Base-by-base conservation (phyloP, 2,797 vertebrate species). In the Menidia menidia region DNA sequence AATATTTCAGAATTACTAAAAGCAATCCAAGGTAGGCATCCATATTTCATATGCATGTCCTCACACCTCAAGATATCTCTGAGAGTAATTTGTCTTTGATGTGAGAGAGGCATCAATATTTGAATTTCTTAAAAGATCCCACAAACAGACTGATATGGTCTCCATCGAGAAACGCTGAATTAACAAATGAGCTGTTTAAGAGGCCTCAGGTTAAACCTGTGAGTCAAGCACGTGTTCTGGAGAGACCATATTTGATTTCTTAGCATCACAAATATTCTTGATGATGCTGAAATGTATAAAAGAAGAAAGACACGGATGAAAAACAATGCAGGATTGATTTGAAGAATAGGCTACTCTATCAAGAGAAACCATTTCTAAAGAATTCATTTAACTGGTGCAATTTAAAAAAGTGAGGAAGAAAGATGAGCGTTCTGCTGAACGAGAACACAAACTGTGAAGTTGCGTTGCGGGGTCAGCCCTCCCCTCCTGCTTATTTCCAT, bases 1-100 rank as follows among this genome's bases (percentile, higher is more conserved):
- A 93, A 95, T 94, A 93, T 93, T 94, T 94, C 64, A 94, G 63
- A 90, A 76, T 89, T 87, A 90, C 90, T 93, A 92, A 94, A 91
- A 93, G 91, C 87, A 92, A 93, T 92, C 86, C 76, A 75, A 87
- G 86, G 88, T 93, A 87, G 80, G 66, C 74, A 91, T 94, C 74
- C 72, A 95, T 94, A 88, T 92, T 94, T 92, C 47, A 93, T 89
- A 54, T 33, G 50, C 53, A 25, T 70, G 64, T 81, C 84, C 65
- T 75, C 61, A 25, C 82, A 89, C 76, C 73, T 90, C 71, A 51
- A 78, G 41, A 80, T 84, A 85, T 87, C 65, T 85, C 56, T 75
- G 73, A 83, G 62, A 85, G 89, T 90, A 66, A 90, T 93, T 90
- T 92, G 88, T 91, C 81, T 87, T 78, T 81, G 60, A 89, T 75